Evolutionary conservation across 2,113 vertebrate species (phyloP).

Genomic region (Leptosomus discolor): DNA sequence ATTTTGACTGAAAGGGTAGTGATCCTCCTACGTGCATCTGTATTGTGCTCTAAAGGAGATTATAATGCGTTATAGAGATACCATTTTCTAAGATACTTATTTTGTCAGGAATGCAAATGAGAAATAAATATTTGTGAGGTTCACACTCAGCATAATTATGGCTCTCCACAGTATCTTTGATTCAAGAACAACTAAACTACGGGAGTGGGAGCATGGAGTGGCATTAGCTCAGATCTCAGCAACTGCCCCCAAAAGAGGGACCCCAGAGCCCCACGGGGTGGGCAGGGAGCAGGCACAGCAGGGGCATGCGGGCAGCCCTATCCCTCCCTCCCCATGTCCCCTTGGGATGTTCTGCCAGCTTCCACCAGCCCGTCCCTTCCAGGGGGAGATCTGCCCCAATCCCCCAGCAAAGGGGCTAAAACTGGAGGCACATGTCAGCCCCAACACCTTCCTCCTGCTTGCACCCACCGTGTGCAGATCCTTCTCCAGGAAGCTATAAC

Average conservation of each 20-base stretch:
- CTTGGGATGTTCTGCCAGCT: neutral
- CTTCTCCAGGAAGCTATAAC: fast-evolving
- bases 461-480: fast-evolving
- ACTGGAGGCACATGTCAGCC: neutral
- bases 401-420: neutral
- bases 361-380: fast-evolving
- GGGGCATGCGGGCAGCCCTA: no score
- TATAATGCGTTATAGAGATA: fast-evolving
- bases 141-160: fast-evolving
- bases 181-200: neutral
- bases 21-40: neutral
- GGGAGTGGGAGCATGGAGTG: fast-evolving
- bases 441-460: fast-evolving
- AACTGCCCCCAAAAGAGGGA: neutral
- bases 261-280: neutral
- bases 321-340: neutral
- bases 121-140: neutral
- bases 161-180: neutral
- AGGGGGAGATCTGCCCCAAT: fast-evolving
- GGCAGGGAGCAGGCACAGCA: neutral
- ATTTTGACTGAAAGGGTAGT: neutral
- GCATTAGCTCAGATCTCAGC: neutral
- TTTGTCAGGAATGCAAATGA: neutral
- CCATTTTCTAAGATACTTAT: neutral
- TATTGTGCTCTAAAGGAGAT: neutral